A percentile compares a stretch with the other conserved stretches of the same genome.
These are phyloP conservation scores for Rhyacichthys aspro DNA, from an alignment of 2,797 vertebrate genomes.

Conservation along the genomic window DNA sequence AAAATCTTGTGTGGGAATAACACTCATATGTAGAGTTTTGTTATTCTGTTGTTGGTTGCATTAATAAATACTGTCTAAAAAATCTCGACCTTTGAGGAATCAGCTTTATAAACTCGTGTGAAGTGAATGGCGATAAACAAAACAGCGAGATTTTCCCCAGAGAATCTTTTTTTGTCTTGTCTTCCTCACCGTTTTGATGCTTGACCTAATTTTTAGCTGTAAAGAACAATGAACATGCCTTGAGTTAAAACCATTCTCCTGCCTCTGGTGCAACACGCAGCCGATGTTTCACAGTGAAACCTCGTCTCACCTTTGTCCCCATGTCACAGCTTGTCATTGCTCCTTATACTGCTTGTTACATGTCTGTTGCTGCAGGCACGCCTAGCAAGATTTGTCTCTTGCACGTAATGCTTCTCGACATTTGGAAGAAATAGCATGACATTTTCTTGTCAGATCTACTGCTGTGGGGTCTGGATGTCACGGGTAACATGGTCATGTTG, in stretches of 20 bases:
- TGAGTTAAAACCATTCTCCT: slow-evolving; percentile 20
- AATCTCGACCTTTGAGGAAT: neutral
- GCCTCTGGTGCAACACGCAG: slow-evolving; percentile 16
- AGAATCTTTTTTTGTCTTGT: slow-evolving; percentile 1
- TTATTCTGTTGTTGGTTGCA: neutral
- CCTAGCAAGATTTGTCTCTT: slow-evolving; percentile 11
- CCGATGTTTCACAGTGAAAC: slow-evolving; percentile 32
- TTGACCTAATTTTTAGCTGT: slow-evolving; percentile 46
- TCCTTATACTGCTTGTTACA: slow-evolving; percentile 21
- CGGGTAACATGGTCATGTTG: slow-evolving; percentile 21
- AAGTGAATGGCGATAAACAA: neutral
- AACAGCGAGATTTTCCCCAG: neutral
- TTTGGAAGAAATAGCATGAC: slow-evolving; percentile 35
- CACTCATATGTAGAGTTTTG: slow-evolving; percentile 6
- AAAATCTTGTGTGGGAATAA: slow-evolving; percentile 25
- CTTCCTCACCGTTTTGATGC: neutral
- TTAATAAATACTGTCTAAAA: neutral
- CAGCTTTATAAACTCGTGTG: no score
- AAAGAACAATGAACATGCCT: slow-evolving; percentile 11
- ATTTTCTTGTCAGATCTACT: slow-evolving; percentile 40
- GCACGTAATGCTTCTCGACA: slow-evolving; percentile 33
- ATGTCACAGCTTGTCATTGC: neutral
- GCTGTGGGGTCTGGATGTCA: slow-evolving; percentile 33
- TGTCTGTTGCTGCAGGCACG: slow-evolving; percentile 20
- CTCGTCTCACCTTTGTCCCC: slow-evolving; percentile 34